phyloP scores from a whole-genome alignment of 2,888 invertebrate species.

The Lochmaea crataegi region DNA sequence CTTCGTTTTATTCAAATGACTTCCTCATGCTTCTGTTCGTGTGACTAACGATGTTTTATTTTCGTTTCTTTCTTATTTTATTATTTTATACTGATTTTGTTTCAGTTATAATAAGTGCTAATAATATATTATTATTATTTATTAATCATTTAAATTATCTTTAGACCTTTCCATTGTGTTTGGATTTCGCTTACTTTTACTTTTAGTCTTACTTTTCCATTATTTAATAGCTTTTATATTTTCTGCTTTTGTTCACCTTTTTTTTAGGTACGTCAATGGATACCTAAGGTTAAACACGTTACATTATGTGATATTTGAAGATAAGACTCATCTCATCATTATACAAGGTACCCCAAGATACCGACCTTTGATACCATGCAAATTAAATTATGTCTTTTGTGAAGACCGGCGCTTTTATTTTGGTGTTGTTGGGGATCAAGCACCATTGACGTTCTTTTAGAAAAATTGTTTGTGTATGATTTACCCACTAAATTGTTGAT shows the following conservation, averaged over 20 bases:
- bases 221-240: not conserved
- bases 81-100: no score
- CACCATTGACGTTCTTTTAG: constrained; percentile 14
- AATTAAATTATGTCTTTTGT: constrained; percentile 39
- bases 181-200: no score
- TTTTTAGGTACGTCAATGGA: not conserved
- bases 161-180: no score
- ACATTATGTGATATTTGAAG: constrained; percentile 34
- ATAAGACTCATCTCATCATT: constrained; percentile 40
- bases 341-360: constrained; percentile 39
- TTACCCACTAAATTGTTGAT: no score
- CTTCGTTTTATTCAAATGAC: no score
- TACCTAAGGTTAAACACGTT: constrained; percentile 25
- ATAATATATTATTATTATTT: no score
- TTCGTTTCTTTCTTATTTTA: no score
- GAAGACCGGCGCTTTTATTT: constrained; percentile 37
- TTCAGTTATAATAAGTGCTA: no score
- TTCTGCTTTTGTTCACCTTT: not conserved
- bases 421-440: constrained; percentile 28
- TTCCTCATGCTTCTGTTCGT: no score
- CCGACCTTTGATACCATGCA: constrained; percentile 35
- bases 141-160: no score
- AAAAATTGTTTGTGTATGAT: not conserved
- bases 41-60: no score
- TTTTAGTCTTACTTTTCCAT: not conserved